Conservation (phyloP, 1,140 invertebrate genomes). For the Tetramorium parvispinum region DNA sequence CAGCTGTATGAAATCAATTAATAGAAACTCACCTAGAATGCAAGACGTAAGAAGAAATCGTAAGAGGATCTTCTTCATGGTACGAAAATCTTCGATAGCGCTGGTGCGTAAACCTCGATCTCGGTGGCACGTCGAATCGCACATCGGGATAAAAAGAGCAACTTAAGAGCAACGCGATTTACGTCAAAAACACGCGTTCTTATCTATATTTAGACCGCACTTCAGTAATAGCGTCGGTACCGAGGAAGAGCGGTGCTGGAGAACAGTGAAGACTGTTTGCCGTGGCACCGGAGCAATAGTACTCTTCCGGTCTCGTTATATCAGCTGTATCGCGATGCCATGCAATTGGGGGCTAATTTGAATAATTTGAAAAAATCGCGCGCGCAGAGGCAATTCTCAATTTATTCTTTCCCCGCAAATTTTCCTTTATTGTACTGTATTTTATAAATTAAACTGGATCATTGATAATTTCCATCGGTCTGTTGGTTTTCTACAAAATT, state of each 20-base stretch:
- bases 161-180: conserved; percentile 45
- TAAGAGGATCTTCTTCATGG: conserved; percentile 20
- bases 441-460: background rate
- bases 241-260: conserved; percentile 53
- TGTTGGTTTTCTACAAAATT: background rate
- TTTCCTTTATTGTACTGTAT: background rate
- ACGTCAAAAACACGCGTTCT: conserved; percentile 60
- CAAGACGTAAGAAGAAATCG: conserved; percentile 38
- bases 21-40: conserved; percentile 32
- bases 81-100: background rate
- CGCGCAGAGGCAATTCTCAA: background rate
- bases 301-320: conserved; percentile 8
- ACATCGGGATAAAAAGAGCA: conserved; percentile 23
- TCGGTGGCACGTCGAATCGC: conserved; percentile 20
- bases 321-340: background rate
- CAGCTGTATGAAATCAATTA: background rate
- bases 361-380: background rate
- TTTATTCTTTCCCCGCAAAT: background rate
- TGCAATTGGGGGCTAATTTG: background rate
- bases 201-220: conserved; percentile 69
- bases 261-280: conserved; percentile 44
- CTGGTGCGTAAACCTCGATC: background rate
- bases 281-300: background rate
- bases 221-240: conserved; percentile 66
- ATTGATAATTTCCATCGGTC: background rate